phyloP scores from a whole-genome alignment of 2,888 invertebrate genomes.

The Sarcophaga rosellei region DNA sequence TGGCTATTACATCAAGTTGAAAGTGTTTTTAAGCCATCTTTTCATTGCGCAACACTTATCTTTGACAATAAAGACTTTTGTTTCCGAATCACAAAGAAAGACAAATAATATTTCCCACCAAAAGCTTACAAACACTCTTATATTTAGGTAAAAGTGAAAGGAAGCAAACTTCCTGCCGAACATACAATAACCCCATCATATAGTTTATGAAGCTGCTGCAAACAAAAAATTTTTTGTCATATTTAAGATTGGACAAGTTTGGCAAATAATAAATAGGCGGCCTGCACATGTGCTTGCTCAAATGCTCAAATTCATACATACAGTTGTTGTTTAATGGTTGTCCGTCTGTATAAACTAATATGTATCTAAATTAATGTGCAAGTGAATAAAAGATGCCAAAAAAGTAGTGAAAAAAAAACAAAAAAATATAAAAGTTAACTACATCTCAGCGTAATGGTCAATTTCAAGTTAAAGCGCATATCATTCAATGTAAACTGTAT shows the following conservation, averaged over 20 bases:
- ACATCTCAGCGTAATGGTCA: conserved; percentile 41
- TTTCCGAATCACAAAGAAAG: conserved; percentile 24
- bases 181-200: conserved; percentile 37
- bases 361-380: background rate
- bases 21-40: conserved; percentile 32
- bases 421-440: background rate
- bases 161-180: conserved; percentile 75
- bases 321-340: background rate
- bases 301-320: background rate
- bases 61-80: conserved; percentile 53
- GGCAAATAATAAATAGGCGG: conserved; percentile 6
- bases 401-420: conserved; percentile 15
- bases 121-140: conserved; percentile 9
- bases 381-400: conserved; percentile 20
- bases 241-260: conserved; percentile 23
- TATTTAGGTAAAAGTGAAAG: conserved; percentile 76
- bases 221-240: background rate
- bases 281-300: background rate
- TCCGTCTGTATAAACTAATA: background rate
- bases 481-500: conserved; percentile 8
- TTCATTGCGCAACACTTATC: conserved; percentile 56
- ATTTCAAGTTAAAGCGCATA: conserved; percentile 43
- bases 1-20: conserved; percentile 32
- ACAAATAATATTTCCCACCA: conserved; percentile 12
- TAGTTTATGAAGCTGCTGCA: conserved; percentile 8